Evolutionary conservation across 2,113 vertebrate species (phyloP).

Genomic region (Etheostoma cragini): DNA sequence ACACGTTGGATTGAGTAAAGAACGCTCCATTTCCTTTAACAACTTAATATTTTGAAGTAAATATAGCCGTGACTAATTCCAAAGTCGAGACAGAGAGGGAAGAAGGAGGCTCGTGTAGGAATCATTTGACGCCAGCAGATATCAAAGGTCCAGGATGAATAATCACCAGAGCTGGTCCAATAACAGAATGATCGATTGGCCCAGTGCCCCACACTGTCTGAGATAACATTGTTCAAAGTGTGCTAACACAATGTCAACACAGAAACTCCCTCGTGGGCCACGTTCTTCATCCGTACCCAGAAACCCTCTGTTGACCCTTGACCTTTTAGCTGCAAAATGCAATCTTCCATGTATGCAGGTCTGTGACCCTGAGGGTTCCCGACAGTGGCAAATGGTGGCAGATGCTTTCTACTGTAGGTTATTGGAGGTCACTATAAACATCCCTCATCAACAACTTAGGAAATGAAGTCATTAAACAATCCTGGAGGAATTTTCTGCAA

Average conservation of each 20-base stretch:
- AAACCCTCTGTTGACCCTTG: constrained; percentile 67
- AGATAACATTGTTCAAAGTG: constrained; percentile 83
- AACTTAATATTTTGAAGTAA: constrained; percentile 46
- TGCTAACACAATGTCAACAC: constrained; percentile 77
- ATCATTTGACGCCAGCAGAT: constrained; percentile 49
- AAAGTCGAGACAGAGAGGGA: constrained; percentile 37
- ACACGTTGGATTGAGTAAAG: constrained; percentile 21
- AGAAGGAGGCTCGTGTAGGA: constrained; percentile 38
- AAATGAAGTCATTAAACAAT: constrained; percentile 40
- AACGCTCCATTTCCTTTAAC: constrained; percentile 40
- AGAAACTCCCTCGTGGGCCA: constrained; percentile 64
- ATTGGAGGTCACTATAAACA: constrained; percentile 56
- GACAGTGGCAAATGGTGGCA: constrained; percentile 56
- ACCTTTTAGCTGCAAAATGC: constrained; percentile 72
- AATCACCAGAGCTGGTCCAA: constrained; percentile 72
- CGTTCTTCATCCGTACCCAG: constrained; percentile 61
- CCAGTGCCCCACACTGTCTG: constrained; percentile 71
- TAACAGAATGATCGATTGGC: constrained; percentile 81
- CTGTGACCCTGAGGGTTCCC: constrained; percentile 48
- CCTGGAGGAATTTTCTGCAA: constrained; percentile 40
- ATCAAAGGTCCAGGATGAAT: constrained; percentile 79
- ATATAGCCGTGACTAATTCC: constrained; percentile 41
- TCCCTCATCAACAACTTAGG: constrained; percentile 35
- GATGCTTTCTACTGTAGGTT: constrained; percentile 60
- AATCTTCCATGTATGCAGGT: constrained; percentile 53